Evolutionary conservation across 2,888 invertebrate species (phyloP), one percentile per base, ranked within the genome.

Genomic region (Dicranocentrus wangi): DNA sequence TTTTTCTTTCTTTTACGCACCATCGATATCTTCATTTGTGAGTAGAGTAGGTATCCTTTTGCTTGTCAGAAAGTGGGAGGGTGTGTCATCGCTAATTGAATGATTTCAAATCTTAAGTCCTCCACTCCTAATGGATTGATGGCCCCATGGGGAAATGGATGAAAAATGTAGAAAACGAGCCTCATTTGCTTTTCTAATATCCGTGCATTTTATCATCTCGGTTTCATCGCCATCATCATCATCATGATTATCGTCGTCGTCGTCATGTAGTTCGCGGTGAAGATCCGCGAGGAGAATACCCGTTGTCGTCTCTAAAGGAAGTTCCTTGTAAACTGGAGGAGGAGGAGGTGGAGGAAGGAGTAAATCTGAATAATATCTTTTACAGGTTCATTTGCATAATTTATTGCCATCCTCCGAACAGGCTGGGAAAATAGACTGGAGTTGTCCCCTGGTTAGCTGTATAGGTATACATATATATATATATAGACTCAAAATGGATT

Each of bases 111-210:
- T 85, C 75, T 80, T 55, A 55, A 23, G 70, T 73, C 55, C 75
- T 83, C 84, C 85, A 83, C 83, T 81, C 72, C 78, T 85, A 84
- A 85, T 85, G 78, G 85, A 85, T 85, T 85, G 85, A 85, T 82
- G 85, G 79, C 60, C 72, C 76, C 76, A 63, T 19, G 32, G 76
- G 81, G 69, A 70, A 55, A 55, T 15, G 19, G 3, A 21, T 32
- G 32, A 19, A 32, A 61, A 27, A 61, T 47, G 27, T 17, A 63
- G 58, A 19, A 61, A 28, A 43, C 15, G 21, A 2, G 21, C 32
- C 51, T 73, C 73, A 63, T 73, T 72, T 32, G 28, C 73, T 63
- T 66, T 58, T 43, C n/a, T 43, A 71, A 71, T 61, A 28, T n/a
- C n/a, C 27, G 13, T 65, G 10, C 51, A n/a, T 39, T 27, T 1